A percentile compares a stretch with the other conserved stretches of the same genome.
phyloP scores from a whole-genome alignment of 2,888 invertebrate genomes.

The Criorhina ranunculi region DNA sequence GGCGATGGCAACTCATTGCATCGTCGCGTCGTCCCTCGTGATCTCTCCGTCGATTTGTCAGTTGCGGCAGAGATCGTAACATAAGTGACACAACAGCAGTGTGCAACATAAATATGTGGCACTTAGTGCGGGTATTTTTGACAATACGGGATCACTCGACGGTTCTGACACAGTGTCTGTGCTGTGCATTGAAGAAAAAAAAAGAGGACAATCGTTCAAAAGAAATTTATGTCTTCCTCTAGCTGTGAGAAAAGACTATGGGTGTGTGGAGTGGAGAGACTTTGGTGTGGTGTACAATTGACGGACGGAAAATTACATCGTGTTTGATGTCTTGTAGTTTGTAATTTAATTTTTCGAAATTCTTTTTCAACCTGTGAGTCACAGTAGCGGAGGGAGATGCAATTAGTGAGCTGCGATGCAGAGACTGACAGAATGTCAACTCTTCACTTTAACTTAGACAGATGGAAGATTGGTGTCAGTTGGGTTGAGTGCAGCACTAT shows the following conservation, averaged over 20 bases:
- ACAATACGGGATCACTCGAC: constrained; percentile 74
- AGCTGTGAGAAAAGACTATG: not conserved
- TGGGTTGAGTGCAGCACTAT: constrained; percentile 39
- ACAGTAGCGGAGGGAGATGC: constrained; percentile 41
- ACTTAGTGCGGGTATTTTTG: constrained; percentile 75
- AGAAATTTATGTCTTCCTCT: constrained; percentile 74
- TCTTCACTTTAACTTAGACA: constrained; percentile 66
- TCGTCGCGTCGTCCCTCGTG: constrained; percentile 13
- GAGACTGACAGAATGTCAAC: constrained; percentile 66
- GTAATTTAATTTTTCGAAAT: constrained; percentile 48
- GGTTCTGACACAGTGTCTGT: constrained; percentile 60
- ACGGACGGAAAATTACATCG: constrained; percentile 62
- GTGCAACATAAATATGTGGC: constrained; percentile 74
- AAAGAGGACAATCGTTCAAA: constrained; percentile 57
- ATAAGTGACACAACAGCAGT: constrained; percentile 68
- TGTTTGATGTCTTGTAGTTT: constrained; percentile 64
- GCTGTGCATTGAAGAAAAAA: no score
- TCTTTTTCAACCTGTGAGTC: constrained; percentile 20
- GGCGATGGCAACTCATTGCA: constrained; percentile 27
- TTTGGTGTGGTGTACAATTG: constrained; percentile 48
- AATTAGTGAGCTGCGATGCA: constrained; percentile 63
- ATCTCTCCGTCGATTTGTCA: constrained; percentile 52
- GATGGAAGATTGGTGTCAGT: constrained; percentile 64
- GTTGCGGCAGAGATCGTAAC: constrained; percentile 44
- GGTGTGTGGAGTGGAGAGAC: constrained; percentile 10